phyloP scores from a whole-genome alignment of 2,797 vertebrate genomes.

The Echeneis naucrates region DNA sequence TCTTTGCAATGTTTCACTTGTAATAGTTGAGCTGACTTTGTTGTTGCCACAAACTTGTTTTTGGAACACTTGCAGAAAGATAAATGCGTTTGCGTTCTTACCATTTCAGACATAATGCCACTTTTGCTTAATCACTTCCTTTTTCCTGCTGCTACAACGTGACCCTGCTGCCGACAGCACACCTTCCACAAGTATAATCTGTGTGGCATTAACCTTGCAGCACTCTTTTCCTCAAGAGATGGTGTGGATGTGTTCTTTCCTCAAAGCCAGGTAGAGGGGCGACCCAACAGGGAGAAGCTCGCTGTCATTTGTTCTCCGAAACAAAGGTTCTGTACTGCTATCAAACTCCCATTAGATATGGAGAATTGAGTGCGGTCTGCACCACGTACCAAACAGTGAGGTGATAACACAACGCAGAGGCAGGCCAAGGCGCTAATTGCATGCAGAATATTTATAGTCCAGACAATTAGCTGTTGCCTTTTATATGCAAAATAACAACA shows the following conservation, averaged over 20 bases:
- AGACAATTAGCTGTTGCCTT: constrained; percentile 99
- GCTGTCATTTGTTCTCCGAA: constrained; percentile 81
- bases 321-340: constrained; percentile 84
- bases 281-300: constrained; percentile 69
- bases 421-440: constrained; percentile 94
- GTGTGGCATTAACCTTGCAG: constrained; percentile 44
- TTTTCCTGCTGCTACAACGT: constrained; percentile 11
- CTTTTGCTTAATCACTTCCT: constrained; percentile 1
- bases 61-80: constrained; percentile 13
- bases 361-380: constrained; percentile 84
- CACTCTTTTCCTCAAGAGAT: constrained; percentile 33
- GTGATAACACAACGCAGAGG: constrained; percentile 87
- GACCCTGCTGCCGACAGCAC: background rate
- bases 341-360: constrained; percentile 88
- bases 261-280: constrained; percentile 72
- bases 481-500: constrained; percentile 99
- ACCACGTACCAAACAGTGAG: constrained; percentile 80
- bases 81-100: background rate
- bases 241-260: constrained; percentile 53
- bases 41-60: constrained; percentile 32
- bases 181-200: constrained; percentile 49
- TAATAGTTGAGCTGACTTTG: constrained; percentile 24
- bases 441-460: constrained; percentile 99
- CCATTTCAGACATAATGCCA: constrained; percentile 10
- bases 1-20: constrained; percentile 17